A percentile compares a stretch with the other conserved stretches of the same genome.
phyloP scores from a whole-genome alignment of 2,797 vertebrate species.

The Ambastaia sidthimunki region DNA sequence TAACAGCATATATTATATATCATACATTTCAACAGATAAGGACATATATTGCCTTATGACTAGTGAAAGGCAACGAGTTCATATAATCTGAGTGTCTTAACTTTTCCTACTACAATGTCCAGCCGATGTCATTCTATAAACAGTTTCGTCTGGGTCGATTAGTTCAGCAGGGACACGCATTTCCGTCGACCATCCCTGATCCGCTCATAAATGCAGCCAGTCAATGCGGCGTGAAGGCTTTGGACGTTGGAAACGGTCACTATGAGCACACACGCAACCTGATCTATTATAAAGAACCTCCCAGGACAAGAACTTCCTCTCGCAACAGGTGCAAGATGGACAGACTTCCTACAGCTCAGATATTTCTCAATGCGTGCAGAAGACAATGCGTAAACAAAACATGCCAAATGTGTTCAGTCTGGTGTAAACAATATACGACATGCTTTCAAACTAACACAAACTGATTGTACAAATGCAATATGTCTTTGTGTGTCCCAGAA shows the following conservation, averaged over 20 bases:
- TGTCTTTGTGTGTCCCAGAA: neutral
- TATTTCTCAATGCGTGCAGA: constrained; percentile 63
- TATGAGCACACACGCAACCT: constrained; percentile 69
- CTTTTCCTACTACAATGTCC: too few species aligned
- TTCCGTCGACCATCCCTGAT: constrained; percentile 22
- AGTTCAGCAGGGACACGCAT: neutral
- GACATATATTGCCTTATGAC: neutral
- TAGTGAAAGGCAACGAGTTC: neutral
- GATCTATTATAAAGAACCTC: constrained; percentile 82
- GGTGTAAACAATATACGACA: neutral
- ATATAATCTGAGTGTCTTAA: neutral
- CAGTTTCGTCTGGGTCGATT: neutral
- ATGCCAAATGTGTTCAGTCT: neutral
- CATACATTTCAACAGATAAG: neutral
- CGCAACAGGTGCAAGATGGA: constrained; percentile 82
- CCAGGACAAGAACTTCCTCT: constrained; percentile 76
- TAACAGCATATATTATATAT: too few species aligned
- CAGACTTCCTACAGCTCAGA: constrained; percentile 72
- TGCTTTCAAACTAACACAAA: neutral
- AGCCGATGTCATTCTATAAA: neutral
- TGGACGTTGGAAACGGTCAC: constrained; percentile 51
- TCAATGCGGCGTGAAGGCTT: constrained; percentile 45
- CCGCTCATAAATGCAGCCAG: constrained; percentile 15
- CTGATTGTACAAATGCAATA: neutral
- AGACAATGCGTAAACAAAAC: constrained; percentile 35